Conservation (phyloP, 2,797 vertebrate species). For the Amblyraja radiata region DNA sequence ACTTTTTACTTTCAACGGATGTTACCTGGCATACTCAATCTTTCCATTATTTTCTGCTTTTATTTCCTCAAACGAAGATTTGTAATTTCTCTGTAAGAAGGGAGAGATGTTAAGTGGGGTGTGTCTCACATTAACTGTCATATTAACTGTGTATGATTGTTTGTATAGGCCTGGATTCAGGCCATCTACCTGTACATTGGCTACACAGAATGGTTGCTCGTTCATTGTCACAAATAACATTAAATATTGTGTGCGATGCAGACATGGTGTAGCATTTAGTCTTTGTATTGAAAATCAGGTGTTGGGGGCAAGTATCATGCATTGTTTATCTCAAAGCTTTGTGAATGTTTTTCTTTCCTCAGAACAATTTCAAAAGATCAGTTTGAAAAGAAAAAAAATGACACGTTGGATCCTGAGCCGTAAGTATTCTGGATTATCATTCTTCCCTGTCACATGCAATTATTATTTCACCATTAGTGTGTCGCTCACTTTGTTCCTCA, state of each 20-base stretch:
- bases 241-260: not conserved
- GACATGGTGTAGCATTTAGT: not conserved
- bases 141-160: not conserved
- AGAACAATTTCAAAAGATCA: conserved; percentile 98
- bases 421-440: conserved; percentile 61
- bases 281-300: not conserved
- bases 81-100: not conserved
- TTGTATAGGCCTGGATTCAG: not conserved
- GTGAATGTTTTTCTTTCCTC: not conserved
- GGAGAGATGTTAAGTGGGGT: not conserved
- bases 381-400: conserved; percentile 98
- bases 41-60: no score
- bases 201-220: no score
- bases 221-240: not conserved
- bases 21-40: no score
- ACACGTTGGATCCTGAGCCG: conserved; percentile 94
- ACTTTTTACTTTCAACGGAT: no score
- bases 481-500: not conserved
- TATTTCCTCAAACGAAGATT: not conserved
- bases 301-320: not conserved
- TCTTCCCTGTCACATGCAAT: not conserved
- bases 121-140: not conserved
- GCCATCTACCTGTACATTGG: not conserved
- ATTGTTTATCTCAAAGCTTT: not conserved
- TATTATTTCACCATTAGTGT: not conserved